Evolutionary conservation across 2,113 vertebrate genomes (phyloP).

Genomic region (Gracilinanus agilis): DNA sequence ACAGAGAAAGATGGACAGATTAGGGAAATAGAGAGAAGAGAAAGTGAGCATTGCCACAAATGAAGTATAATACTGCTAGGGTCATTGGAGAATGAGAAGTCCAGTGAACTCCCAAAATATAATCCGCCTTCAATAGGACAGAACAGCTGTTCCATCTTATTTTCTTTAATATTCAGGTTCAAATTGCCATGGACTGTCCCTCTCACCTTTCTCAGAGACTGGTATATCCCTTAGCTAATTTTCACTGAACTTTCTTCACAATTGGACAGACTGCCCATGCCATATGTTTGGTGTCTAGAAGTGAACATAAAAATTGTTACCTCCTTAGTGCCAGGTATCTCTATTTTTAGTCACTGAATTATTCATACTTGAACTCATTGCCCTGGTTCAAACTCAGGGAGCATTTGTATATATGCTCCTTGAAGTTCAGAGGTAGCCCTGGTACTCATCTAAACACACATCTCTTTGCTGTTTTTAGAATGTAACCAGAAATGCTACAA

Average conservation of each 20-base stretch:
- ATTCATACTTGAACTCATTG: background rate
- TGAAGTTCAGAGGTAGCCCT: background rate
- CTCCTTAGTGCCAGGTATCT: background rate
- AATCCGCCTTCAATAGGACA: background rate
- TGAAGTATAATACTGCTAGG: background rate
- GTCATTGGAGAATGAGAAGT: background rate
- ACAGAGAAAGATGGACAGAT: no score
- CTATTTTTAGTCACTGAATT: background rate
- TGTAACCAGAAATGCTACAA: background rate
- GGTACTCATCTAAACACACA: background rate
- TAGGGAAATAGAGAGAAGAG: background rate
- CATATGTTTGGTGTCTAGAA: conserved; percentile 1
- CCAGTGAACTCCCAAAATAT: background rate
- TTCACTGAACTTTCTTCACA: background rate
- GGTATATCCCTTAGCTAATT: background rate
- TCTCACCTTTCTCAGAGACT: background rate
- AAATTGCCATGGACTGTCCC: background rate
- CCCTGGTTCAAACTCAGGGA: background rate
- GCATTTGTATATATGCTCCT: background rate
- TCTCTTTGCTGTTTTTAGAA: background rate
- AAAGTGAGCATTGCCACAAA: background rate
- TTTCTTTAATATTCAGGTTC: background rate
- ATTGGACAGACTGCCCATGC: background rate
- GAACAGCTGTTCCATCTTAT: background rate
- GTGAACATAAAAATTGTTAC: background rate